Base-by-base conservation (phyloP, 2,797 vertebrate species). In the Setipinna tenuifilis region DNA sequence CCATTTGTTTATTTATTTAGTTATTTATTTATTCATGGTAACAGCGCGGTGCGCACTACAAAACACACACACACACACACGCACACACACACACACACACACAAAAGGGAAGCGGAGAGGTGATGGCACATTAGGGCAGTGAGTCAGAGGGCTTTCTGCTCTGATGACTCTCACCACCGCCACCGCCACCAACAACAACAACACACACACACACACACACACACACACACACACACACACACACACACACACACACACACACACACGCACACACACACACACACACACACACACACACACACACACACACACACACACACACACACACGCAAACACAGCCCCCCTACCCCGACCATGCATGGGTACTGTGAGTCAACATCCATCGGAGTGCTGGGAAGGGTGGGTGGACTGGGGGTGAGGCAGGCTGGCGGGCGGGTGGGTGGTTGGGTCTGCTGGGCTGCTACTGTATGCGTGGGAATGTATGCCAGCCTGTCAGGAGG, bases 141-240 rank as follows among this genome's bases (percentile, higher is more conserved):
- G 83, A 87, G 85, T 86, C 83, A 86, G 59, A 82, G 71, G 57
- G 62, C 44, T 85, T 82, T 82, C 80, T 80, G 58, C 71, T 86
- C 81, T 61, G 83, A 86, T 61, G 85, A 86, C 44, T 78, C 31
- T 31, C 35, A 35, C 68, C 31, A 54, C 14, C 50, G 7, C 50
- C 50, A 54, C 50, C 50, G 9, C 50, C 14, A 14, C 7, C 14
- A 54, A 54, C 7, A 9, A 54, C 50, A 41, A 14, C 50, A 54
- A 54, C 50, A 54, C 50, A 14, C 50, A 54, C 14, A 54, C 9
- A 54, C 50, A 54, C 50, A 54, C 50, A 54, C 50, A 54, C 50
- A 54, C 50, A 54, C 50, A 54, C 48, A 54, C 50, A 54, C 50
- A 54, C 50, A 54, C 50, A 54, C 50, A 54, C 50, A 54, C 50